Conservation (phyloP, 2,888 invertebrate genomes). For the Dione vanillae region DNA sequence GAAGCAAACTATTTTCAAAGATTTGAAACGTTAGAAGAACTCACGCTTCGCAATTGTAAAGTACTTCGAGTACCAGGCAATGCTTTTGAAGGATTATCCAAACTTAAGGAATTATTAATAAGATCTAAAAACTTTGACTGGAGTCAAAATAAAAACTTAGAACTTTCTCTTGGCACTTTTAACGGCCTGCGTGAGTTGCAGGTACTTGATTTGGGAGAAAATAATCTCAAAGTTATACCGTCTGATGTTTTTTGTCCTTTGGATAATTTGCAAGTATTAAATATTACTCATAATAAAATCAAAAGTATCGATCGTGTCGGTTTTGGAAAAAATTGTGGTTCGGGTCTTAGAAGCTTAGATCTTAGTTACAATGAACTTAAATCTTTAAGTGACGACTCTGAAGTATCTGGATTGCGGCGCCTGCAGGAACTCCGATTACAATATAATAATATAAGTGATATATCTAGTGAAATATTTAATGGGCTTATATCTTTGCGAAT, state of each 20-base stretch:
- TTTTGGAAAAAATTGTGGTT: slow-evolving; percentile 86
- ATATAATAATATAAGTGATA: slow-evolving; percentile 91
- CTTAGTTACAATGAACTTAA: slow-evolving; percentile 92
- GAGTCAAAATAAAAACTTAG: slow-evolving; percentile 89
- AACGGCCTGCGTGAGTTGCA: slow-evolving; percentile 91
- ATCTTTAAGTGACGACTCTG: slow-evolving; percentile 88
- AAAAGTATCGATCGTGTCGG: slow-evolving; percentile 90
- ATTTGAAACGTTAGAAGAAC: slow-evolving; percentile 89
- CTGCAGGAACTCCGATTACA: slow-evolving; percentile 91
- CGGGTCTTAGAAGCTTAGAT: slow-evolving; percentile 90
- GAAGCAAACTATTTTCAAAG: slow-evolving; percentile 89
- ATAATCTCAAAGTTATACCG: slow-evolving; percentile 91
- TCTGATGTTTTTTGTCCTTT: slow-evolving; percentile 91
- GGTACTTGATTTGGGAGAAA: slow-evolving; percentile 90
- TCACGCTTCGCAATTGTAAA: slow-evolving; percentile 91
- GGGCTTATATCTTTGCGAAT: slow-evolving; percentile 91
- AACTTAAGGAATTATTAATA: slow-evolving; percentile 91
- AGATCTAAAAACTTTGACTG: slow-evolving; percentile 92
- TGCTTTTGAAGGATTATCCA: slow-evolving; percentile 91
- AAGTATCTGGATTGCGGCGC: slow-evolving; percentile 89
- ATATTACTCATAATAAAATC: slow-evolving; percentile 92
- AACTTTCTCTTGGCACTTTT: slow-evolving; percentile 89
- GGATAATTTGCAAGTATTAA: slow-evolving; percentile 91
- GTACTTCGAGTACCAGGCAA: slow-evolving; percentile 89
- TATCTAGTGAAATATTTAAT: slow-evolving; percentile 91